Evolutionary conservation across 2,888 invertebrate genomes (phyloP).

Genomic region (Julus scanicus): DNA sequence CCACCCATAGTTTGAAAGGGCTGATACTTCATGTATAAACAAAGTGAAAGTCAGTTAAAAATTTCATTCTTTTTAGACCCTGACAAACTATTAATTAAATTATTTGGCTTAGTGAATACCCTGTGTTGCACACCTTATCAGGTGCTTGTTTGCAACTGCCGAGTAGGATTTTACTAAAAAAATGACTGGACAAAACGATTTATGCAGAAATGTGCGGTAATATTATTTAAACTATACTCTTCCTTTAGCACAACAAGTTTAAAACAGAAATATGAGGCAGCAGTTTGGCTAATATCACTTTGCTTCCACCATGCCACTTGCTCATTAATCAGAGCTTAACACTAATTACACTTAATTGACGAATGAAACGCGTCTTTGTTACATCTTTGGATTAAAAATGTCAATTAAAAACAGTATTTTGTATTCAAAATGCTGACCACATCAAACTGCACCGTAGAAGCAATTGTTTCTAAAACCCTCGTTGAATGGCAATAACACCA

Average conservation of each 20-base stretch:
- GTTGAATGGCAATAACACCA: neutral
- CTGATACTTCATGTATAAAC: too few relatives aligned
- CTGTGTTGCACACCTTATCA: too few relatives aligned
- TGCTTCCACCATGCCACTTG: neutral
- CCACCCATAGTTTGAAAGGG: too few relatives aligned
- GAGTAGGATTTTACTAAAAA: too few relatives aligned
- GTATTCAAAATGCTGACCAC: neutral
- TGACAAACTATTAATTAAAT: too few relatives aligned
- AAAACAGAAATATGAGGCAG: too few relatives aligned
- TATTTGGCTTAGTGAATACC: too few relatives aligned
- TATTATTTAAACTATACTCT: too few relatives aligned
- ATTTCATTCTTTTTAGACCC: too few relatives aligned
- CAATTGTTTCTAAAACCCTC: neutral
- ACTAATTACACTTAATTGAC: neutral
- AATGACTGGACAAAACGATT: too few relatives aligned
- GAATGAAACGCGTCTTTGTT: neutral
- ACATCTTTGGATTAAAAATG: neutral
- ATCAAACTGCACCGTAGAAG: neutral
- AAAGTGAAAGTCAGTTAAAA: too few relatives aligned
- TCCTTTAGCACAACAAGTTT: neutral
- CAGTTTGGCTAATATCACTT: neutral
- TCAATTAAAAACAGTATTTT: neutral
- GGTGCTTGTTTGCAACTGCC: too few relatives aligned
- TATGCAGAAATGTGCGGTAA: neutral
- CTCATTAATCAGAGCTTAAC: neutral